These are phyloP conservation scores for Crematogaster levior DNA, from an alignment of 2,888 invertebrate species.

Conservation along the genomic window DNA sequence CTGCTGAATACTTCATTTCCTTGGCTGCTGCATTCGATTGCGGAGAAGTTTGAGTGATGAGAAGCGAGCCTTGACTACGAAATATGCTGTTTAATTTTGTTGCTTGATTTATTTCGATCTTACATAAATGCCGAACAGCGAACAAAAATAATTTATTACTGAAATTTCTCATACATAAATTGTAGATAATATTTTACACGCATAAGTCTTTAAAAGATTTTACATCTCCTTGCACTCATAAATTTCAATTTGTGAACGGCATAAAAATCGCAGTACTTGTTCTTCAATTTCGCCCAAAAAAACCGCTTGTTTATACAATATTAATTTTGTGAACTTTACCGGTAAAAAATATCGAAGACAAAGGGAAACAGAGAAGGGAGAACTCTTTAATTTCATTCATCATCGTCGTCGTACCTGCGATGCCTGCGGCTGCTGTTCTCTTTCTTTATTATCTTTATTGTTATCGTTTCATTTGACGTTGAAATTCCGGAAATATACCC, in stretches of 20 bases:
- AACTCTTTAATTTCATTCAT: constrained; percentile 63
- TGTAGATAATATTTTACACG: background rate
- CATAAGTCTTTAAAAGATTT: background rate
- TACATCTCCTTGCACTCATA: background rate
- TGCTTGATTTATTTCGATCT: background rate
- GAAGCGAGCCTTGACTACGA: background rate
- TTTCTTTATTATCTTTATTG: constrained; percentile 76
- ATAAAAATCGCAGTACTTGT: background rate
- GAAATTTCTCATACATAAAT: background rate
- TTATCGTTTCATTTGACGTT: constrained; percentile 79
- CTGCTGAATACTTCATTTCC: constrained; percentile 80
- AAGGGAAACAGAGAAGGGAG: background rate
- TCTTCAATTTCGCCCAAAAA: background rate
- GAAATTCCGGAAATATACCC: constrained; percentile 43
- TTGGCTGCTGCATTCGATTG: constrained; percentile 49
- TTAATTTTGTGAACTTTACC: background rate
- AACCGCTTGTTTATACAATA: background rate
- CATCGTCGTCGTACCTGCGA: constrained; percentile 43
- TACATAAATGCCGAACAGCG: background rate
- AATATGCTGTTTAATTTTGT: background rate
- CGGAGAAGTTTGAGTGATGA: constrained; percentile 10
- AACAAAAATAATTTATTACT: background rate
- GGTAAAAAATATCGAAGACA: background rate
- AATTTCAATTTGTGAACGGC: background rate
- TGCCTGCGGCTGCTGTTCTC: constrained; percentile 33